Conservation (phyloP, 2,888 invertebrate genomes). For the Aethes cnicana region DNA sequence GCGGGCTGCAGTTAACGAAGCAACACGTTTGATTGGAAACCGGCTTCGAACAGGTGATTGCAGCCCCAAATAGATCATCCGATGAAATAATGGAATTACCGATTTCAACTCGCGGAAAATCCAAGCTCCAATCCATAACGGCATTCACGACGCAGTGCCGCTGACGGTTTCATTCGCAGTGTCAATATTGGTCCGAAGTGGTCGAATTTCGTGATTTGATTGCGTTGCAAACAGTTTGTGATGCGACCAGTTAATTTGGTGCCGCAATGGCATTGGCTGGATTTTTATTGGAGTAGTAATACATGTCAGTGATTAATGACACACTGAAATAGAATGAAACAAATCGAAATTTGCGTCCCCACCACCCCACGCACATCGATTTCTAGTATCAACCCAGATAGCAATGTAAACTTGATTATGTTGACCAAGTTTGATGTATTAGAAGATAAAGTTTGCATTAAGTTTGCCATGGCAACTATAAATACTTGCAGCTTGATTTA, state of each 20-base stretch:
- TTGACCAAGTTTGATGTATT: too few species aligned
- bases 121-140: conserved; percentile 11
- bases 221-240: conserved; percentile 37
- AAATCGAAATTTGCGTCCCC: too few species aligned
- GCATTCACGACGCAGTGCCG: conserved; percentile 26
- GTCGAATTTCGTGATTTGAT: conserved; percentile 38
- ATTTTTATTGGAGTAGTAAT: too few species aligned
- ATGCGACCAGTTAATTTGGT: conserved; percentile 20
- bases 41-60: conserved; percentile 9
- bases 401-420: too few species aligned
- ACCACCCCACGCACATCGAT: too few species aligned
- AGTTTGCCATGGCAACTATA: too few species aligned
- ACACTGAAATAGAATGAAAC: too few species aligned
- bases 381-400: too few species aligned
- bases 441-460: too few species aligned
- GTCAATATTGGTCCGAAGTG: conserved; percentile 47
- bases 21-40: conserved; percentile 14
- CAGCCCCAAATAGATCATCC: conserved; percentile 16
- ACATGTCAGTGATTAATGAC: too few species aligned
- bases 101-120: conserved; percentile 12
- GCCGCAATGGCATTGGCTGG: neutral
- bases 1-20: conserved; percentile 2
- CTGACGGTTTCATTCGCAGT: conserved; percentile 43
- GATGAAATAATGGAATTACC: conserved; percentile 23
- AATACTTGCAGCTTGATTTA: too few species aligned